Base-by-base conservation (phyloP, 2,797 vertebrate genomes). In the Galagoides demidoff region DNA sequence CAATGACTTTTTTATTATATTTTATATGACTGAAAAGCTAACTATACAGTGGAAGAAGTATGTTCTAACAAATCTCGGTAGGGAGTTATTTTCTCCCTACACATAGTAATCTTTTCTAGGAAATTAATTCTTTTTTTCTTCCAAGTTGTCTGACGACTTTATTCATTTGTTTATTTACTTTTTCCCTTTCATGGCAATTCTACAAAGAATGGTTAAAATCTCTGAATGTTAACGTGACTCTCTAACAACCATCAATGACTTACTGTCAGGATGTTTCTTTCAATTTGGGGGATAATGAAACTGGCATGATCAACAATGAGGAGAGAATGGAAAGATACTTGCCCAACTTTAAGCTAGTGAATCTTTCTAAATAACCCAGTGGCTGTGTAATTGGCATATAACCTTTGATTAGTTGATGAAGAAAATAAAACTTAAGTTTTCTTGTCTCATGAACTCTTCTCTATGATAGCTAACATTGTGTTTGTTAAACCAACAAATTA, bases 151-250 rank as follows among this genome's bases (percentile, higher is more conserved):
- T 85, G 92, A 87, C 90, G 49, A 71, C 19, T 90, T 91, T 90
- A 68, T 73, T 81, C 63, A 82, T 95, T 74, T 84, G 23, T 77
- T 87, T 92, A 13, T 37, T 31, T 86, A 27, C 91, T 95, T 90
- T 95, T 66, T 89, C 29, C 29, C 55, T 68, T 85, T 92, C 37
- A 73, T 73, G 78, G 23, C 49, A 92, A 43, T 2, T 39, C 66
- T 29, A 45, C 59, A 29, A 85, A 57, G 77, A 93, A 92, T 90
- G 59, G 17, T 88, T 90, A 45, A 90, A 70, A 2, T 90, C 55
- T 90, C 34, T 91, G 89, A 92, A 89, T 89, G 59, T 70, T 96
- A 83, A 89, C 82, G 25, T 89, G 27, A 84, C 12, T 74, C 22
- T 68, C 34, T 31, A 95, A 5, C 20, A 45, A 55, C 74, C 61